A percentile compares a stretch with the other conserved stretches of the same genome.
These are phyloP conservation scores for Antheraea mylitta DNA, from an alignment of 1,140 invertebrate genomes.

Conservation along the genomic window DNA sequence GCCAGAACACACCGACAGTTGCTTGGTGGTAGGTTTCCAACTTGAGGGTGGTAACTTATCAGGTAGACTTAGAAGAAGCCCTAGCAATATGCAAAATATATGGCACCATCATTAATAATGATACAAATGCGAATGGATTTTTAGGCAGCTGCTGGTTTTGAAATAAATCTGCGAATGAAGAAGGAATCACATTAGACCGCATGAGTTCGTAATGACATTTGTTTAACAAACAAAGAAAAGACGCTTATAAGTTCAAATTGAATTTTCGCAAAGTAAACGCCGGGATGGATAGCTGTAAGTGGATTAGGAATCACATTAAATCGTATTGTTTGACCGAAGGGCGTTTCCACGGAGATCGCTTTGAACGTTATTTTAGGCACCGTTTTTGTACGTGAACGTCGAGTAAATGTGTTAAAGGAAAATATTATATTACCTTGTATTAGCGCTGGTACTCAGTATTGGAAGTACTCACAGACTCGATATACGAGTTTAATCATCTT, in stretches of 20 bases:
- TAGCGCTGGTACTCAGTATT: neutral
- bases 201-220: neutral
- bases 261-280: neutral
- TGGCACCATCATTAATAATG: no score
- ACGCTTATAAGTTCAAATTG: slow-evolving; percentile 3
- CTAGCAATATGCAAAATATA: no score
- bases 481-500: no score
- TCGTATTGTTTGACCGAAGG: neutral
- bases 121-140: no score
- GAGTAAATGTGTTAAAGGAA: neutral
- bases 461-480: neutral
- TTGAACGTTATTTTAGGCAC: neutral
- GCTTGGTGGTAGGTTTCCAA: no score
- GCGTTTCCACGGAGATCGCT: neutral
- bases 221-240: neutral
- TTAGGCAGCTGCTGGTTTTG: neutral
- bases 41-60: no score
- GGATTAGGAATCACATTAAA: slow-evolving; percentile 3
- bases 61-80: no score
- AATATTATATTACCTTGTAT: neutral
- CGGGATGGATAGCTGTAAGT: neutral
- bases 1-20: no score
- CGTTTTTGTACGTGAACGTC: neutral
- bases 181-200: neutral
- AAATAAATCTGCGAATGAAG: neutral